Base-by-base conservation (phyloP, 2,888 invertebrate genomes). In the Arctia plantaginis region DNA sequence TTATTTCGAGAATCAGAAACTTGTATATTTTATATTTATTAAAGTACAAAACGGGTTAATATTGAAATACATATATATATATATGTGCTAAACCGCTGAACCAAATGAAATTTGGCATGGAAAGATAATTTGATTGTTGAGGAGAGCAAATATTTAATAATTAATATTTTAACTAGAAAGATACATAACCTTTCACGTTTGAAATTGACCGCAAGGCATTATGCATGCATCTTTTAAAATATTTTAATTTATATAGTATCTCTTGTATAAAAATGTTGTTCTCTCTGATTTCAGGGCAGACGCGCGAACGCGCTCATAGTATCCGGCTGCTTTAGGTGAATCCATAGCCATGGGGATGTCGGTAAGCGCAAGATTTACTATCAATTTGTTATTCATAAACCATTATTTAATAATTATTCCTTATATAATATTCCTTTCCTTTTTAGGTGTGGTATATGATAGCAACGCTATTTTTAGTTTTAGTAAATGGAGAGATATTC, bases 231-330 rank as follows among this genome's bases (percentile, higher is more conserved):
- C 84, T 82, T 77, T 82, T 82, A 47, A 81, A 86, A 84, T 86
- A 86, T 89, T 87, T 83, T 85, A 88, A 88, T 87, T 81, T 87
- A 84, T 82, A 87, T 85, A 80, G 80, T 84, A 85, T 75, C 72
- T 77, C 82, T 69, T 72, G 72, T 94, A 94, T 94, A 94, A 92
- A 93, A 91, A 89, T 90, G 86, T 84, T 85, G 87, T 77, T 82
- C 82, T 81, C 87, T 81, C 85, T 86, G 77, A 77, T 82, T 87
- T 86, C 77, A 78, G 85, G 77, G 83, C 90, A 93, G 90, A 89
- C 89, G 65, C 20, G 65, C 20, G 77, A 76, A 82, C 82, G 86
- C 87, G 79, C 77, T 84, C 80, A 77, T 79, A 73, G 85, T 79
- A 87, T 78, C 85, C 84, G 86, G 86, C 86, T 85, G 86, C 86